Percentiles rank a stretch among this genome's conserved stretches.
Conservation (phyloP, 2,113 vertebrate species). For the Nannobrachium achirus region DNA sequence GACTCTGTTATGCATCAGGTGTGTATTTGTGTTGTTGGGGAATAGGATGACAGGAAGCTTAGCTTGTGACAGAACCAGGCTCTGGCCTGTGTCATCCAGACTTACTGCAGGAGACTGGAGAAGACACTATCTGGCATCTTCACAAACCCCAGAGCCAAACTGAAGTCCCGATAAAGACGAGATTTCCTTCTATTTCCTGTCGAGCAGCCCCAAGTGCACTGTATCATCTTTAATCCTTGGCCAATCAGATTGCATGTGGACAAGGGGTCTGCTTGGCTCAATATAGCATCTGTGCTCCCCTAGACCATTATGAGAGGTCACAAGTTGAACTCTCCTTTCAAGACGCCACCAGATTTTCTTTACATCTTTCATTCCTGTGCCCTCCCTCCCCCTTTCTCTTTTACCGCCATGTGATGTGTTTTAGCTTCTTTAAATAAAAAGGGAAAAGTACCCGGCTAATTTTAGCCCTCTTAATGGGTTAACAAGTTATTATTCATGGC, state of each 20-base stretch:
- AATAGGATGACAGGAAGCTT: constrained; percentile 63
- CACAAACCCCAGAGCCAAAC: constrained; percentile 58
- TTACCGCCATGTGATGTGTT: constrained; percentile 34
- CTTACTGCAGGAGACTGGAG: constrained; percentile 57
- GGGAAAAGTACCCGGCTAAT: not conserved
- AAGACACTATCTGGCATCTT: constrained; percentile 63
- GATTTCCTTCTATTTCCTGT: constrained; percentile 50
- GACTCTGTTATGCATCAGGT: not conserved
- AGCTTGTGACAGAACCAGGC: constrained; percentile 62
- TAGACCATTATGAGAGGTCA: constrained; percentile 40
- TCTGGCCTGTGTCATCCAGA: constrained; percentile 71
- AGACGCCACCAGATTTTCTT: constrained; percentile 23
- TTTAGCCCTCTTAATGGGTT: constrained; percentile 3
- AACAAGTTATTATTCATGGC: constrained; percentile 24
- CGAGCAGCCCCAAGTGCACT: constrained; percentile 41
- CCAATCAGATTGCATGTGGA: constrained; percentile 41
- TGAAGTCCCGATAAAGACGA: constrained; percentile 60
- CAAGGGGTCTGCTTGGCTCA: constrained; percentile 15
- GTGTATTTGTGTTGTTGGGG: constrained; percentile 44
- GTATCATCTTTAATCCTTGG: constrained; percentile 47
- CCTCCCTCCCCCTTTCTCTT: not conserved
- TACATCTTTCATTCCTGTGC: constrained; percentile 32
- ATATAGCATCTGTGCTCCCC: constrained; percentile 32
- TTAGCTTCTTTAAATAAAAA: constrained; percentile 36
- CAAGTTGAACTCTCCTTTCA: constrained; percentile 50